A percentile compares a stretch with the other conserved stretches of the same genome.
phyloP scores from a whole-genome alignment of 2,888 invertebrate species.

The Hirtodrosophila trivittata region DNA sequence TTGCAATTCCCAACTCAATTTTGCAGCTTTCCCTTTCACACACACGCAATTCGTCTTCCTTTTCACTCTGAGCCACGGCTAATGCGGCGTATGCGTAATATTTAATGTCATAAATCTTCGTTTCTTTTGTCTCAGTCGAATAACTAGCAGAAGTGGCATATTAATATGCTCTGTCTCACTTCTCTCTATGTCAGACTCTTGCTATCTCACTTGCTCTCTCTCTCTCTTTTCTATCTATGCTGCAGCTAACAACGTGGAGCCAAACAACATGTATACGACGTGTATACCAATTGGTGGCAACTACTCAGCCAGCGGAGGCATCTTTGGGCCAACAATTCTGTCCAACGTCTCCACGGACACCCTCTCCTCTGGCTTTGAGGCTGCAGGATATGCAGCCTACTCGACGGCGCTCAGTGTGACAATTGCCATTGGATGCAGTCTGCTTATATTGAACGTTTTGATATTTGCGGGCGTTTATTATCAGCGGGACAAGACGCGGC shows the following conservation, averaged over 20 bases:
- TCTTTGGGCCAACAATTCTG: conserved; percentile 85
- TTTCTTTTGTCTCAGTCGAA: too few relatives aligned
- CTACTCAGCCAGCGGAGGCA: conserved; percentile 76
- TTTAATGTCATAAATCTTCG: too few relatives aligned
- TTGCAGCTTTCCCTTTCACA: too few relatives aligned
- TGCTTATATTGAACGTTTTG: conserved; percentile 95
- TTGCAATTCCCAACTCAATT: too few relatives aligned
- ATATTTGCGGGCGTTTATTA: conserved; percentile 98
- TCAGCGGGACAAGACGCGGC: conserved; percentile 93
- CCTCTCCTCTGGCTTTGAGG: conserved; percentile 89
- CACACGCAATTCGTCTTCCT: too few relatives aligned
- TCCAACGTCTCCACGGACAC: conserved; percentile 90
- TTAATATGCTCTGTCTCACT: conserved; percentile 38
- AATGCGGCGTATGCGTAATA: conserved; percentile 33
- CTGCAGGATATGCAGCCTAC: conserved; percentile 94
- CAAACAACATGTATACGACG: conserved; percentile 85
- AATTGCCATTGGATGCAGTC: conserved; percentile 98
- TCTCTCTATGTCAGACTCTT: too few relatives aligned
- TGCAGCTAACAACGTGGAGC: conserved; percentile 84
- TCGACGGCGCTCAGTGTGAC: conserved; percentile 96
- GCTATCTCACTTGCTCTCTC: conserved; percentile 2
- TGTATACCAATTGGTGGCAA: conserved; percentile 85
- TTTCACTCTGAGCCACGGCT: background rate
- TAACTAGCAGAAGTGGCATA: conserved; percentile 23
- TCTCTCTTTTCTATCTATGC: background rate